Percentiles rank a stretch among this genome's conserved stretches.
Evolutionary conservation across 2,113 vertebrate genomes (phyloP).

Genomic region (Pipa parva): DNA sequence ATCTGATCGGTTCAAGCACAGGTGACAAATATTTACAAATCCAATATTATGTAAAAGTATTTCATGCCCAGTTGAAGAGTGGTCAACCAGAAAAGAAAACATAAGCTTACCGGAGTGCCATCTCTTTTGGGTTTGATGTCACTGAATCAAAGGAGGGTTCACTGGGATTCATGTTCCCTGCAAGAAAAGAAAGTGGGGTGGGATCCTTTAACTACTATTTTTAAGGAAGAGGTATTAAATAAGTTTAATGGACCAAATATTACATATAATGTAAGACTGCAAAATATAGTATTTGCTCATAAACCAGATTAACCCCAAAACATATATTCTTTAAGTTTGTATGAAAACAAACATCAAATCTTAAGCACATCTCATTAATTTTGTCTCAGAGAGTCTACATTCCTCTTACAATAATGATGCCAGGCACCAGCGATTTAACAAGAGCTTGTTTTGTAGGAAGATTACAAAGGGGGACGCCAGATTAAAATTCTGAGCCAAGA

Average conservation of each 20-base stretch:
- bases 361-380: too few relatives aligned
- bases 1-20: too few relatives aligned
- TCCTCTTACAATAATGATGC: constrained; percentile 1
- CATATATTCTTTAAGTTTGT: not conserved
- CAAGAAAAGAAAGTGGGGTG: constrained; percentile 2
- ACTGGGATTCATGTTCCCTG: constrained; percentile 17
- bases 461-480: not conserved
- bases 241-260: too few relatives aligned
- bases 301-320: not conserved
- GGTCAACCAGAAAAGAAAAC: not conserved
- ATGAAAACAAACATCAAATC: not conserved
- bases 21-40: not conserved
- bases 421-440: constrained; percentile 13
- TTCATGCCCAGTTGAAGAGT: not conserved
- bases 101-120: constrained; percentile 7
- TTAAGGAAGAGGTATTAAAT: too few relatives aligned
- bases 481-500: constrained; percentile 18
- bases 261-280: too few relatives aligned
- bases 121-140: constrained; percentile 1
- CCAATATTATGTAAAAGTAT: not conserved
- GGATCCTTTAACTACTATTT: too few relatives aligned
- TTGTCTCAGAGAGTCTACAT: not conserved
- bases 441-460: constrained; percentile 10
- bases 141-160: constrained; percentile 7
- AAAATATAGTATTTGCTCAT: not conserved